Base-by-base conservation (phyloP, 2,797 vertebrate genomes). In the Epinephelus awoara region DNA sequence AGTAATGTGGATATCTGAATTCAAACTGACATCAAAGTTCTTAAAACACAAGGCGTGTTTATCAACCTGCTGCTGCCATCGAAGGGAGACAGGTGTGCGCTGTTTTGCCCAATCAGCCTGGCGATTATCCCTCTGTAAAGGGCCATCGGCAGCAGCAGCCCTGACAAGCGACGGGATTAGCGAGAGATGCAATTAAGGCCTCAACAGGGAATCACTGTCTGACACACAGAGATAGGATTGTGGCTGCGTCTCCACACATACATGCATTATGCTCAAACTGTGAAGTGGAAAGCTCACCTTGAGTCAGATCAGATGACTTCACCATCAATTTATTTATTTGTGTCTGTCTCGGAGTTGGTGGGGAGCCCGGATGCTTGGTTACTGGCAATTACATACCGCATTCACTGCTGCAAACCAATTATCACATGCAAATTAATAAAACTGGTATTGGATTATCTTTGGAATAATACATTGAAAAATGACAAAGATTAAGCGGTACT, bases 111-210 rank as follows among this genome's bases (percentile, higher is more conserved):
- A 86, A 91, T 93, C 88, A 91, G 91, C 81, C 83, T 67, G 85
- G 56, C 78, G 86, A 92, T 93, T 91, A 93, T 90, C 75, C 85
- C 80, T 88, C 83, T 57, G 83, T 58, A 91, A 88, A 87, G 81
- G 80, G 75, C 86, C 84, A 75, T 88, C 75, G 79, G 82, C 89
- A 77, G 80, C 79, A 10, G 76, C 82, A 73, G 65, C 80, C 74
- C 75, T 84, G 88, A 93, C 92, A 91, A 89, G 89, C 75, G 46
- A 59, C 66, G 34, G 91, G 91, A 93, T 94, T 94, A 94, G 80
- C 44, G 52, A 83, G 82, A 91, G 91, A 94, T 84, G 91, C 94
- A 95, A 95, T 95, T 95, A 95, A 91, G 87, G 87, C 83, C 91
- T 92, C 88, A 74, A 83, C 88, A 65, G 92, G 89, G 88, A 92